Evolutionary conservation across 2,797 vertebrate species (phyloP), one percentile per base, ranked within the genome.

Genomic region (Oryzias dopingdopingensis): DNA sequence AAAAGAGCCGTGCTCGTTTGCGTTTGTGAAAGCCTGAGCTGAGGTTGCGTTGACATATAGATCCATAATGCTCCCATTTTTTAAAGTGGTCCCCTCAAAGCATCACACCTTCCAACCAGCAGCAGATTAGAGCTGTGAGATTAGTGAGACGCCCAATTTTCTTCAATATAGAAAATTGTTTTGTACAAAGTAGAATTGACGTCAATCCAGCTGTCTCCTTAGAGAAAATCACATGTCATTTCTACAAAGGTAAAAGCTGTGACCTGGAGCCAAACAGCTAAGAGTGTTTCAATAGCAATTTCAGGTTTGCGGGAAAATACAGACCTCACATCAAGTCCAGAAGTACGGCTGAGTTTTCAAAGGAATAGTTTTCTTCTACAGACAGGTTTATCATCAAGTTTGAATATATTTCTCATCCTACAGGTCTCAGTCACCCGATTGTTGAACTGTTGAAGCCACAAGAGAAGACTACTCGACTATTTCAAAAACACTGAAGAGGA

Each of bases 1-100:
- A 74, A 76, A 77, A 62, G 67, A 53, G 52, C 62, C 24, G 86
- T 76, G 80, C 72, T 82, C 86, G 83, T 89, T 82, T 88, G 79
- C 67, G 77, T 86, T 86, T 85, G 86, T 86, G 81, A 87, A 74
- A 77, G 72, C 70, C 79, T 76, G 74, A 75, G 76, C 62, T 56
- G 22, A 42, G 68, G 67, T 79, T 57, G 67, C 80, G 81, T 70
- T 86, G 86, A 89, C 80, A 24, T 88, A 85, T 80, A 81, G 82
- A 84, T 82, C 64, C 72, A 78, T 81, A 80, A 83, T 76, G 66
- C 79, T 71, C 59, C 68, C 77, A 67, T 80, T 80, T 71, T 67
- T 85, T 82, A 75, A 87, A 77, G 59, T 22, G 41, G 67, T 76
- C 70, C 45, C 48, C 66, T 63, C 43, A 59, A 74, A 49, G 52